Conservation (phyloP, 2,797 vertebrate genomes). For the Mus caroli region DNA sequence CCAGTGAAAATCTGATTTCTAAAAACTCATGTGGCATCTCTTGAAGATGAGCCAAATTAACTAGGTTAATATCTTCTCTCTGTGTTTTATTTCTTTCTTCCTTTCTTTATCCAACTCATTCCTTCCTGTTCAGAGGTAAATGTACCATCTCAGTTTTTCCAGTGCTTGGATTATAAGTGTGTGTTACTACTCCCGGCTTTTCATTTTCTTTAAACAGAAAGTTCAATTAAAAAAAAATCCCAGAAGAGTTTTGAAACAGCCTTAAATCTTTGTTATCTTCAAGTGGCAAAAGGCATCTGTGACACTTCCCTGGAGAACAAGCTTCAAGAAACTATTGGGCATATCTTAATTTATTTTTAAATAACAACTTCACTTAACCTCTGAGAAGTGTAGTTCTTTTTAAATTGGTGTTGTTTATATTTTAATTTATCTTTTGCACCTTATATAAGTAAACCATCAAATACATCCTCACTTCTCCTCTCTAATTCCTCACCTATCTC, state of each 20-base stretch:
- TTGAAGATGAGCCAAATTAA: conserved; percentile 11
- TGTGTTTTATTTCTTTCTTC: not conserved
- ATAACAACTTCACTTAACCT: not conserved
- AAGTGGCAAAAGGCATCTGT: not conserved
- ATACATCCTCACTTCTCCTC: not conserved
- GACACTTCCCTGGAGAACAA: conserved; percentile 2
- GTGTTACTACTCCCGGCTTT: not conserved
- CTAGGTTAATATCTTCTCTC: not conserved
- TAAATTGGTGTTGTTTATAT: not conserved
- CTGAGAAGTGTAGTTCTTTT: not conserved
- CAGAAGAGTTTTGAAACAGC: not conserved
- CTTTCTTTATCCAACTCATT: not conserved
- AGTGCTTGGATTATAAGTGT: not conserved
- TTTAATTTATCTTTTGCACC: not conserved
- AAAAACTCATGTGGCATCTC: not conserved
- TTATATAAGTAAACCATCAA: not conserved
- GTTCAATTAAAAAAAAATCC: conserved; percentile 1
- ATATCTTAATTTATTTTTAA: conserved; percentile 21
- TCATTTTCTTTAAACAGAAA: conserved; percentile 16
- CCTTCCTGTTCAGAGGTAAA: not conserved
- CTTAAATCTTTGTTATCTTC: not conserved
- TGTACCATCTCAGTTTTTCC: not conserved
- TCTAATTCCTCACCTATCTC: not conserved
- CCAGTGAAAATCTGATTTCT: not conserved
- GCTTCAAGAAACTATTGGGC: not conserved